Conservation (phyloP, 2,888 invertebrate genomes). For the Drosophila atripex region DNA sequence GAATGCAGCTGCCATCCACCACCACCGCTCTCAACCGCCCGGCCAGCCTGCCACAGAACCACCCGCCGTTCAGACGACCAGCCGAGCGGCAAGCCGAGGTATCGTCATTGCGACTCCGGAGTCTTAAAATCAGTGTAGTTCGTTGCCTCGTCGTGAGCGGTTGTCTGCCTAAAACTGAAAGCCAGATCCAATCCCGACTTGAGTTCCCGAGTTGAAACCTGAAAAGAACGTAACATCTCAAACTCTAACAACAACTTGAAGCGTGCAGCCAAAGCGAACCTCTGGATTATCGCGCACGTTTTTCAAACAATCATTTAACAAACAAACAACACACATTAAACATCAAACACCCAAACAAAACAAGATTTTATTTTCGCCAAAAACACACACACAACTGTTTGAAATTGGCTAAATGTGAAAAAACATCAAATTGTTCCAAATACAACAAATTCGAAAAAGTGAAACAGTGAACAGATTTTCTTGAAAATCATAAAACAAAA, state of each 20-base stretch:
- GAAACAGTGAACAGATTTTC: conserved; percentile 58
- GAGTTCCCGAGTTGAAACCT: conserved; percentile 39
- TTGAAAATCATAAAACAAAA: conserved; percentile 14
- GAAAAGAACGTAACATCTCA: conserved; percentile 60
- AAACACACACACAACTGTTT: conserved; percentile 21
- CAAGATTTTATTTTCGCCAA: conserved; percentile 35
- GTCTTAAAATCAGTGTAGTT: conserved; percentile 81
- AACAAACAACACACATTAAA: conserved; percentile 24
- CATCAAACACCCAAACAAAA: conserved; percentile 10
- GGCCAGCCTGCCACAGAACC: conserved; percentile 1
- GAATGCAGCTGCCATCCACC: conserved; percentile 43
- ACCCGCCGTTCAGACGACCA: conserved; percentile 8
- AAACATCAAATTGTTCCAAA: conserved; percentile 29
- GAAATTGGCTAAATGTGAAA: conserved; percentile 64
- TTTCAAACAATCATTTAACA: conserved; percentile 45
- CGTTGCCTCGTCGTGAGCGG: conserved; percentile 81
- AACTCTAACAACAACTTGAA: conserved; percentile 64
- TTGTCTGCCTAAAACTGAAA: conserved; percentile 50
- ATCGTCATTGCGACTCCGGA: conserved; percentile 66
- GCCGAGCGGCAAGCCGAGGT: conserved; percentile 75
- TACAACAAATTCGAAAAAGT: conserved; percentile 36
- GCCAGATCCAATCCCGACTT: conserved; percentile 39
- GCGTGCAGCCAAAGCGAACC: conserved; percentile 82
- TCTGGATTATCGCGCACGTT: conserved; percentile 83
- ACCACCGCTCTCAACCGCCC: background rate